Base-by-base conservation (phyloP, 2,888 invertebrate species). In the Pachliopta kotzebuea region DNA sequence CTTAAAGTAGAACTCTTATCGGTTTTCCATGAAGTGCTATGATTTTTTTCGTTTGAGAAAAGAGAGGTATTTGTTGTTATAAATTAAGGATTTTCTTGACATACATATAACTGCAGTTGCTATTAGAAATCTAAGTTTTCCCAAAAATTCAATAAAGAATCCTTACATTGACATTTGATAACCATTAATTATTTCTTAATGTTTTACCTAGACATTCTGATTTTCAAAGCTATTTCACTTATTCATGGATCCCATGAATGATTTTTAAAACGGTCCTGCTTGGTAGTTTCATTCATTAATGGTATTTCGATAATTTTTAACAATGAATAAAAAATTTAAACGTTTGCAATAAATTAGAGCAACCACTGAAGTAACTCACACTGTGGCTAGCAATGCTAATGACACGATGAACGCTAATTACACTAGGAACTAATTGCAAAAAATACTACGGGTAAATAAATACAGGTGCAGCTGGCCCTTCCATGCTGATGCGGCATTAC, bases 1-100 rank as follows among this genome's bases (percentile, higher is more conserved):
- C 76, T 77, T 76, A 70, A 74, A 74, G 50, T 52, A 21, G 1
- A 21, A 52, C 50, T 18, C 6, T 6, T 52, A 4, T 21, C 20
- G 37, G 50, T 55, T 55, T 29, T n/a, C 11, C 54, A 11, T 37
- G 53, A 8, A 11, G 53, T 4, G 52, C 37, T 7, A 20, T 20
- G 21, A 8, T 56, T 56, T 17, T 21, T 37, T 56, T 42, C 9
- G 55, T 24, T 26, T n/a, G n/a, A n/a, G n/a, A n/a, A n/a, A n/a
- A n/a, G n/a, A n/a, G n/a, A n/a, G n/a, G 37, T 9, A 2, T 37
- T 14, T 2, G 11, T 6, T 9, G 37, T 4, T 6, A 26, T 26
- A 26, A 26, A 26, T 6, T 6, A 37, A 37, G 2, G 37, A 8
- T 37, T 9, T 14, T 14, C 37, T 37, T 37, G 14, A 8, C 8